Percentiles rank a stretch among this genome's conserved stretches.
Evolutionary conservation across 2,797 vertebrate species (phyloP).

Genomic region (Cheirogaleus major): DNA sequence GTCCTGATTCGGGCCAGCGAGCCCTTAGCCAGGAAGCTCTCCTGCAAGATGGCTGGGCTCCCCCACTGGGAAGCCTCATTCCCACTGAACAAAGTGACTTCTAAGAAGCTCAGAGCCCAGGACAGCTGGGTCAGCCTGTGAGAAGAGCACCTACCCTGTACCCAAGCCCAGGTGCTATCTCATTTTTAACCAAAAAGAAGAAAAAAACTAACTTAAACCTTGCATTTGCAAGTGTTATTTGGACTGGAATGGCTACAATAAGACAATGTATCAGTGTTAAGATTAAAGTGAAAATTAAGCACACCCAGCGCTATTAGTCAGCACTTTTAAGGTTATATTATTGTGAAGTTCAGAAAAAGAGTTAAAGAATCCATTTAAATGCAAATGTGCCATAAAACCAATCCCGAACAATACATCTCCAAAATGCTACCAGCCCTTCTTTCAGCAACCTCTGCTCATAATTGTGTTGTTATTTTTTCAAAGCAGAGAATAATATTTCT

Average conservation of each 20-base stretch:
- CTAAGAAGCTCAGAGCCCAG: not conserved
- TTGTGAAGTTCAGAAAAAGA: slow-evolving; percentile 80
- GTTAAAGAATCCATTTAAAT: slow-evolving; percentile 86
- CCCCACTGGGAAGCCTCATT: not conserved
- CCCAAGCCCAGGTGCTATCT: not conserved
- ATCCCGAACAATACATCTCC: slow-evolving; percentile 60
- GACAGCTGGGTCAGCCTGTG: not conserved
- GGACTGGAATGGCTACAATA: slow-evolving; percentile 59
- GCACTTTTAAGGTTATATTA: slow-evolving; percentile 74
- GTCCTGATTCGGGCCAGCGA: not conserved
- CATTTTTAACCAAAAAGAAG: slow-evolving; percentile 58
- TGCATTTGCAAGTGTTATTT: slow-evolving; percentile 70
- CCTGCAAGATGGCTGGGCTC: accelerated
- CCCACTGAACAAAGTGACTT: not conserved
- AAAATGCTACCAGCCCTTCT: not conserved
- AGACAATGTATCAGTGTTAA: slow-evolving; percentile 51
- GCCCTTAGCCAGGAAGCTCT: not conserved
- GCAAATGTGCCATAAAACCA: slow-evolving; percentile 82
- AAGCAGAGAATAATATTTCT: not conserved
- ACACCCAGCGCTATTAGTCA: slow-evolving; percentile 68
- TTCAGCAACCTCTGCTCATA: slow-evolving; percentile 3
- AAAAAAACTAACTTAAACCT: slow-evolving; percentile 59
- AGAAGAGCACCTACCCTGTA: not conserved
- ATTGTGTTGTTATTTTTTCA: not conserved
- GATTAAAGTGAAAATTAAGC: slow-evolving; percentile 79